phyloP scores from a whole-genome alignment of 92 coral and sea anemone species.

The Parazoanthus darwini region DNA sequence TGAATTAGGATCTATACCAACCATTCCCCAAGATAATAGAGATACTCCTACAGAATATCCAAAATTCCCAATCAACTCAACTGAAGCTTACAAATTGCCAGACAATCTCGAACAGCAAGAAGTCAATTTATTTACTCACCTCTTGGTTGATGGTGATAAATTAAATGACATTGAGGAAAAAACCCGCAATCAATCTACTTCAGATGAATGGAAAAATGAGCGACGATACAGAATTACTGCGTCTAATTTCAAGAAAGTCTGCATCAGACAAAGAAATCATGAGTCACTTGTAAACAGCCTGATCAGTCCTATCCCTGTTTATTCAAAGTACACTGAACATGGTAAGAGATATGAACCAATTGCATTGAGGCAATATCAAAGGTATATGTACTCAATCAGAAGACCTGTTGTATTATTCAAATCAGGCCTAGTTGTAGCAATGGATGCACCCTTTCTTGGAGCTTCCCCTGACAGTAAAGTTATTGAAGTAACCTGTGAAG shows the following conservation, averaged over 20 bases:
- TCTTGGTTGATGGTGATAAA: conserved; percentile 34
- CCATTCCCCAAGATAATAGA: conserved; percentile 30
- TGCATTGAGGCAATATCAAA: conserved; percentile 54
- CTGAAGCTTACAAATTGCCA: conserved; percentile 40
- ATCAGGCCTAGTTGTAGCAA: conserved; percentile 47
- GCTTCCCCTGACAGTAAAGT: conserved; percentile 52
- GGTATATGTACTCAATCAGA: conserved; percentile 52
- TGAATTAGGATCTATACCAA: conserved; percentile 38
- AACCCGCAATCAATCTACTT: conserved; percentile 36
- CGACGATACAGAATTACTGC: conserved; percentile 42
- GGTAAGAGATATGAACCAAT: conserved; percentile 60
- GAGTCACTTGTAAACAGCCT: conserved; percentile 43
- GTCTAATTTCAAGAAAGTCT: conserved; percentile 40
- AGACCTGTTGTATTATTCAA: conserved; percentile 43
- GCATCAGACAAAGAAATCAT: conserved; percentile 51
- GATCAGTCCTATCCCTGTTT: conserved; percentile 30
- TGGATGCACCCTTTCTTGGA: conserved; percentile 44
- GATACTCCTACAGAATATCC: conserved; percentile 49
- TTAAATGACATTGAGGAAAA: conserved; percentile 46
- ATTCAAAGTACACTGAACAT: conserved; percentile 54
- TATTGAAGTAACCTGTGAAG: conserved; percentile 39
- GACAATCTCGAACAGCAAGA: conserved; percentile 32
- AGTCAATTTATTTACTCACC: conserved; percentile 33
- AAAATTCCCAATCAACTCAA: conserved; percentile 29
- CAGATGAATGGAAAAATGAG: conserved; percentile 55